These are phyloP conservation scores for Tinea semifulvella DNA, from an alignment of 2,888 invertebrate species.

Conservation along the genomic window DNA sequence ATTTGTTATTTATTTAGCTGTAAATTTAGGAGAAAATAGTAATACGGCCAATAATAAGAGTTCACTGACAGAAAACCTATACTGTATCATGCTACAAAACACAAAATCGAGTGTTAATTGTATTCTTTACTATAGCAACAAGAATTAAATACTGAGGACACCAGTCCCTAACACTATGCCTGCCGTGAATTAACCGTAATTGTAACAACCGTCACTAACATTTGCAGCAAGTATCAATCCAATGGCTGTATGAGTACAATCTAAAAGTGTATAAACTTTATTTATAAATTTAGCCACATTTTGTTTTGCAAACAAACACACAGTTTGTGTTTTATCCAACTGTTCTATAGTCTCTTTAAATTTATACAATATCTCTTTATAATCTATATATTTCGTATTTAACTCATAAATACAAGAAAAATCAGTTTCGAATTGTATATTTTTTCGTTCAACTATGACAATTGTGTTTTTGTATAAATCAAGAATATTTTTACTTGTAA, in stretches of 20 bases:
- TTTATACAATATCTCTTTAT: conserved; percentile 24
- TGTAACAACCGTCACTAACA: conserved; percentile 9
- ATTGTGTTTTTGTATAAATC: conserved; percentile 30
- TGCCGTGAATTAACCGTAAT: no score
- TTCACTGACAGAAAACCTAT: no score
- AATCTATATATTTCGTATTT: conserved; percentile 22
- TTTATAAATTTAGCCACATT: neutral
- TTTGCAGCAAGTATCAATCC: neutral
- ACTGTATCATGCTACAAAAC: no score
- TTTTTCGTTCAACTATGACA: conserved; percentile 26
- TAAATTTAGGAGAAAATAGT: no score
- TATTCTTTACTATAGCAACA: no score
- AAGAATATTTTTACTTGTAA: neutral
- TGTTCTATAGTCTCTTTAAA: conserved; percentile 27
- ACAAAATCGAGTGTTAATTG: no score
- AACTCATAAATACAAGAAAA: conserved; percentile 31
- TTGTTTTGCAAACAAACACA: neutral
- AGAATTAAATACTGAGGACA: no score
- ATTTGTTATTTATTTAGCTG: no score
- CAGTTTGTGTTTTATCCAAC: conserved; percentile 27
- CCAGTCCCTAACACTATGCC: no score
- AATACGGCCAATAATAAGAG: no score
- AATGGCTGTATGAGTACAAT: neutral
- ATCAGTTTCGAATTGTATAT: conserved; percentile 28
- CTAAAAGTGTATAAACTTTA: neutral